Evolutionary conservation across 2,888 invertebrate genomes (phyloP), one percentile per base, ranked within the genome.

Genomic region (Clivina fossor): DNA sequence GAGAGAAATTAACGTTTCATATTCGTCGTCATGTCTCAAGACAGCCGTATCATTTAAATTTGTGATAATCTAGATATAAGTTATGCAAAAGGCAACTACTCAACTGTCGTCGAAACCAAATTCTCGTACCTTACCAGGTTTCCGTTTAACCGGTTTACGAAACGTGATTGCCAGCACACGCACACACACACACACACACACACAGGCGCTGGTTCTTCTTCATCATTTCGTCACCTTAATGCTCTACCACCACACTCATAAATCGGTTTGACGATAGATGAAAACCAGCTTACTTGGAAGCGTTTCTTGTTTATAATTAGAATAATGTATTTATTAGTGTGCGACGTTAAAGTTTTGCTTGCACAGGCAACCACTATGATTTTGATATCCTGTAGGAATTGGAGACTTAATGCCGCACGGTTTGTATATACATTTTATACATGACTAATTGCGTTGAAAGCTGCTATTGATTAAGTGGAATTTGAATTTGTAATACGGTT

Each of bases 1-100:
- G 40, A 40, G 9, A 40, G 20, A 19, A 16, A 43, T 43, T 43
- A 43, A 43, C 26, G 26, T 43, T 24, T 11, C 37, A 37, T 37
- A 37, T 13, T 9, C 13, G 5, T 15, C 19, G 46, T 16, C 26
- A 22, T 9, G 47, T 55, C 55, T 55, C 67, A 59, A 60, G 64
- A 63, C 63, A 62, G 62, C 65, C 65, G 68, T 69, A 69, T 65
- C 67, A 67, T 68, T 68, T 69, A 65, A 69, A 69, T 69, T 68
- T 66, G 68, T 69, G 66, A 69, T 68, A 62, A 67, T 66, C 65
- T 67, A 63, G n/a, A n/a, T n/a, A 61, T 68, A 64, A 66, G 64
- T 67, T 66, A 67, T 67, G 65, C 67, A 66, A 61, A 58, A 67
- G 65, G 61, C 26, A 9, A 8, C 28, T 22, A 11, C 13, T 16